Base-by-base conservation (phyloP, 2,113 vertebrate genomes). In the Oncorhynchus mykiss region DNA sequence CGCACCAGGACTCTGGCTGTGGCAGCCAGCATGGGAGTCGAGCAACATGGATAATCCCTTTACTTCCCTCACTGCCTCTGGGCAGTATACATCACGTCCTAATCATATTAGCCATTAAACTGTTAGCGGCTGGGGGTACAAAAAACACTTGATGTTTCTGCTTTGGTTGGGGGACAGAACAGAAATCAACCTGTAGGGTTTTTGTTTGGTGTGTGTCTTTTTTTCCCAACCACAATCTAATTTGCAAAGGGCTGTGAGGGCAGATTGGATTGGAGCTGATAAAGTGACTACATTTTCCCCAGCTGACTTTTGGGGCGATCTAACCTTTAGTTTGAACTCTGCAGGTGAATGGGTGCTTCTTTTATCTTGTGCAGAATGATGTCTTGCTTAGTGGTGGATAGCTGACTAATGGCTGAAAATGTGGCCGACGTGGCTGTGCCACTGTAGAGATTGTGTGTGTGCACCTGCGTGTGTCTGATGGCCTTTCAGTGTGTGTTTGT, bases 251-350 rank as follows among this genome's bases (percentile, higher is more conserved):
- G 85, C 85, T 54, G 51, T 18, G 16, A 80, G 81, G 82, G 45
- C 81, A 82, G 86, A 92, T 92, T 88, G 71, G 73, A 88, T 87
- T 88, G 51, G 87, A 84, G 79, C 83, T 90, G 89, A 92, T 91
- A 91, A 93, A 92, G 88, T 24, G 59, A 62, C 90, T 90, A 78
- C 84, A 91, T 93, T 91, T 89, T 87, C 79, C 78, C 82, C 87
- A 88, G 84, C 73, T 89, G 82, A 87, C 84, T 88, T 88, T 85
- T 84, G 72, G 85, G 85, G n/a, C n/a, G n/a, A 22, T 62, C n/a
- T 62, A 62, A 62, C 59, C 59, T 71, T 51, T 54, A 2, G 34
- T 13, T 49, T 71, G 11, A 51, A 25, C 14, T 54, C 49, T 14
- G 14, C 49, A 51, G 14, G 49, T 51, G 49, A 11, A 16, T 51